Evolutionary conservation across 2,113 vertebrate species (phyloP).

Genomic region (Heterocephalus glaber): DNA sequence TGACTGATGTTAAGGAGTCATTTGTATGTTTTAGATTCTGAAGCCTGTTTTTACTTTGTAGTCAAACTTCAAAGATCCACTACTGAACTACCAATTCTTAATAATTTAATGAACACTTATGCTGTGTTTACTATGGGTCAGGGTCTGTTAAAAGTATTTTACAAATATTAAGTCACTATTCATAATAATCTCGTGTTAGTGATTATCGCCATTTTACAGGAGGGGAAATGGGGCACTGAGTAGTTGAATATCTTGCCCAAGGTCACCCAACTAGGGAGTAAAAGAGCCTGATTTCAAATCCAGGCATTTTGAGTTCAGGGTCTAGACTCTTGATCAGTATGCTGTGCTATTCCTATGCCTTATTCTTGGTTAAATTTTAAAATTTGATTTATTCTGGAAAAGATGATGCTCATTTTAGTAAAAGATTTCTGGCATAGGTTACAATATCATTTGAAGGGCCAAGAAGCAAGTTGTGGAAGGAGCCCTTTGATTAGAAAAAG

Average conservation of each 20-base stretch:
- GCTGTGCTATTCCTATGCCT: neutral
- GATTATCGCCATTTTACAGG: slow-evolving; percentile 25
- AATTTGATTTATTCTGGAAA: slow-evolving; percentile 54
- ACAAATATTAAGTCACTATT: slow-evolving; percentile 35
- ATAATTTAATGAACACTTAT: slow-evolving; percentile 20
- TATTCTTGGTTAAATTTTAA: slow-evolving; percentile 46
- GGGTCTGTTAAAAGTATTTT: slow-evolving; percentile 16
- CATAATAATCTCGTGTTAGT: neutral
- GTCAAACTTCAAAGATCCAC: neutral
- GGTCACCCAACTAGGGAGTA: neutral
- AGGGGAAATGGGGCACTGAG: slow-evolving; percentile 23
- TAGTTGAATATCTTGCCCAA: neutral
- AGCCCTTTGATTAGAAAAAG: slow-evolving; percentile 30
- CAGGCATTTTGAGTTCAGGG: neutral
- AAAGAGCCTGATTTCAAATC: neutral
- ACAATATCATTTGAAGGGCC: neutral
- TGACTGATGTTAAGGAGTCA: slow-evolving; percentile 55
- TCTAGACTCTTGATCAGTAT: neutral
- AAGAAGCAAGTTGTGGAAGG: slow-evolving; percentile 28
- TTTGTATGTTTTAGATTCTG: slow-evolving; percentile 33
- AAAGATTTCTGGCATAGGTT: slow-evolving; percentile 30
- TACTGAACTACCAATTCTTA: neutral
- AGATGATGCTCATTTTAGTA: slow-evolving; percentile 41
- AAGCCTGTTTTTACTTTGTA: slow-evolving; percentile 47
- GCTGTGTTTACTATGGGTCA: slow-evolving; percentile 11